Evolutionary conservation across 1,140 invertebrate genomes (phyloP), one percentile per base, ranked within the genome.

Genomic region (Magallana gigas): DNA sequence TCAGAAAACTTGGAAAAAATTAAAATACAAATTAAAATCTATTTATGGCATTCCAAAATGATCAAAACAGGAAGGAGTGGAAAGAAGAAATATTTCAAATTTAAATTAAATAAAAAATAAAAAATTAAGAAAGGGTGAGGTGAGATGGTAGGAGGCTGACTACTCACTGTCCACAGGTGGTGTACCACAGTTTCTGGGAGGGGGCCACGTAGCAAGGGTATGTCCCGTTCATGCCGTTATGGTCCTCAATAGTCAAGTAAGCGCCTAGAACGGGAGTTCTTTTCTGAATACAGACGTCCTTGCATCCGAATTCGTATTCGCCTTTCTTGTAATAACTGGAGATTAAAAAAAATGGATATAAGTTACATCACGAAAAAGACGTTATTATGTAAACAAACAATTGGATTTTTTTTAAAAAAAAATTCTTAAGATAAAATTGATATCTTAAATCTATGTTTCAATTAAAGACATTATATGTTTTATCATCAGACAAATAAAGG

Each of bases 161-260:
- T n/a, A 57, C 81, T 83, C 11, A 83, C 81, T 58, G 9, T 83
- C 81, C 56, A 57, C 81, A 83, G 18, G 48, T 58, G 8, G 81
- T 83, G 81, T 83, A 83, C 56, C 48, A 83, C 8, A 83, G 48
- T 18, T 29, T 83, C 48, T 57, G 81, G 18, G 48, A 57, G 48
- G 56, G 56, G 56, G 57, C 57, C 16, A 83, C 57, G 9, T 83
- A 83, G 57, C 81, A 83, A 8, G 14, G 56, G 57, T 57, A 83
- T 6, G 81, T 83, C 0, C 81, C 81, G 18, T 57, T 83, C 6
- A 57, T 58, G 0, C 56, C 81, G 16, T 83, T 58, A 56, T 57
- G 56, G 8, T 83, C 81, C 16, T 57, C 81, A 18, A 83, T 83
- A 8, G 48, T 58, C 7, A 83, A 29, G 5, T n/a, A 58, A n/a